Base-by-base conservation (phyloP, 2,888 invertebrate genomes). In the Nasonovia ribisnigri region DNA sequence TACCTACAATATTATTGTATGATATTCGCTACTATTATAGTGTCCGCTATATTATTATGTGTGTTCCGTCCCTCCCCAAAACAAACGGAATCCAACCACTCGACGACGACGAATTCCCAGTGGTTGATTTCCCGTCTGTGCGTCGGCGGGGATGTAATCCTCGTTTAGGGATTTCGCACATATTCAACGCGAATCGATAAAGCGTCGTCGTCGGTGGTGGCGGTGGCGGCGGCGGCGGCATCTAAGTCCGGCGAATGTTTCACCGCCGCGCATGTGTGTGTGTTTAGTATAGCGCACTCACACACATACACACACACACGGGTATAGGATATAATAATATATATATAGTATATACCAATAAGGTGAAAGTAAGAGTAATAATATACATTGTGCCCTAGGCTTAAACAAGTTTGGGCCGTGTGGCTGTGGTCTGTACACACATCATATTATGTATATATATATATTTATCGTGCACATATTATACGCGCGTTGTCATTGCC, bases 111-210 rank as follows among this genome's bases (percentile, higher is more conserved):
- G 36, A 88, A 48, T 88, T 88, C 43, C 57, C 24, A 11, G 36
- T 77, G 77, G 77, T 77, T 77, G 36, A 20, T 77, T 77, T 77
- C 36, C 36, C 20, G 77, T 77, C 51, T 48, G 24, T 20, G 54
- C 29, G 57, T 29, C 87, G 87, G n/a, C 10, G 36, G 87, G 60
- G 43, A 26, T 13, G 8, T 51, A 84, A 84, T 77, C 77, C 77
- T 77, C 90, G 77, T 67, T 48, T 42, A 90, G 77, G 90, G 90
- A 90, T 90, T 90, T 90, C 77, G 90, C 77, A 90, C 77, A 16
- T 77, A 90, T 90, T 90, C 60, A 51, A 90, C 77, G 51, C 13
- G 77, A 90, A 90, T 90, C 90, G 77, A 90, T 90, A 90, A 51
- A 77, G 90, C 77, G 67, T 57, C 57, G 88, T 46, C 43, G 88